These are phyloP conservation scores for Vidua macroura DNA, from an alignment of 2,113 vertebrate species.

Conservation along the genomic window DNA sequence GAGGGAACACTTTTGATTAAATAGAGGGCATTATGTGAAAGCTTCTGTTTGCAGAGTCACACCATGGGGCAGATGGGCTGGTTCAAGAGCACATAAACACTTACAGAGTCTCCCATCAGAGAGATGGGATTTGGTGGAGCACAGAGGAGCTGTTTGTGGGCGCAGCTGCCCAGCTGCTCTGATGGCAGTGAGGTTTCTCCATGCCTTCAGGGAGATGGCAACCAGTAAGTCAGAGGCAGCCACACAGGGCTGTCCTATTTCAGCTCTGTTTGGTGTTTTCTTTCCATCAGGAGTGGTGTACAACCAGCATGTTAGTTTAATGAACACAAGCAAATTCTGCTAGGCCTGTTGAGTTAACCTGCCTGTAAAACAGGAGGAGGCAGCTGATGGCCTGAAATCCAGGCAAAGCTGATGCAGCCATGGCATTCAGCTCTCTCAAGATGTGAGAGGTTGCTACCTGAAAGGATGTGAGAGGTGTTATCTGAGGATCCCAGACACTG, in stretches of 20 bases:
- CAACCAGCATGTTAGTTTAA: background rate
- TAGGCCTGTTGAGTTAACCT: background rate
- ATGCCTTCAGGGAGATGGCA: background rate
- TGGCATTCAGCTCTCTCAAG: rapidly evolving
- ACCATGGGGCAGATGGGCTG: rapidly evolving
- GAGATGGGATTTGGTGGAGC: background rate
- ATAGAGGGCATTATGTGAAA: background rate
- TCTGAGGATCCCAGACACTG: background rate
- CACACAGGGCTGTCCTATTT: background rate
- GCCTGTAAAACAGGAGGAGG: background rate
- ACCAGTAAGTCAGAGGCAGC: background rate
- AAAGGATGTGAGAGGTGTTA: background rate
- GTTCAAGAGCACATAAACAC: background rate
- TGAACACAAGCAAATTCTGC: background rate
- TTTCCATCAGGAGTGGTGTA: background rate
- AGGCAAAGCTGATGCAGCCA: background rate
- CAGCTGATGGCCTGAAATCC: background rate
- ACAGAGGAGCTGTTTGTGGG: background rate
- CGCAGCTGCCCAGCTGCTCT: background rate
- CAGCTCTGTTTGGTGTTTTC: background rate
- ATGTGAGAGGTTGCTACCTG: background rate
- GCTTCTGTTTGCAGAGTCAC: background rate
- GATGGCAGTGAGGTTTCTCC: background rate
- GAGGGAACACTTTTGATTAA: background rate
- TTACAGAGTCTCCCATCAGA: background rate